phyloP scores from a whole-genome alignment of 2,888 invertebrate genomes.

The Epistrophe eligans region DNA sequence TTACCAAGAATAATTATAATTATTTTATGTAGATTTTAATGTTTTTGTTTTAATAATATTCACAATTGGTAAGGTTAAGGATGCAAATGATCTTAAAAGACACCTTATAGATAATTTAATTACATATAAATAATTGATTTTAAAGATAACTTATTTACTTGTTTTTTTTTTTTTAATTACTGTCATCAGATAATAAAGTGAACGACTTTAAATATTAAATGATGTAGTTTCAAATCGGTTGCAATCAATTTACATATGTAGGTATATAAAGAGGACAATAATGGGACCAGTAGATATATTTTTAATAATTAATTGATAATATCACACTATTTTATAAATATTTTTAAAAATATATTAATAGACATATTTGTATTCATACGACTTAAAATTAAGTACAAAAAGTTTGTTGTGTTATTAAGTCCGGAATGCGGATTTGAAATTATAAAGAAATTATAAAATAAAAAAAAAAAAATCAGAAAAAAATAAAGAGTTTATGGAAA shows the following conservation, averaged over 20 bases:
- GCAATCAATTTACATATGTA: not conserved
- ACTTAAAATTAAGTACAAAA: not conserved
- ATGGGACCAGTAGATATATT: not conserved
- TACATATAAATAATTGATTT: not conserved
- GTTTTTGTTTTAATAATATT: not conserved
- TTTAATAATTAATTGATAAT: not conserved
- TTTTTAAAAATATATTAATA: not conserved
- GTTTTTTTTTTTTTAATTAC: not conserved
- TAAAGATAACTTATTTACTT: not conserved
- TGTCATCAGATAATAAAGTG: not conserved
- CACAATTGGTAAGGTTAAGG: not conserved
- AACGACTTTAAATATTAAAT: not conserved
- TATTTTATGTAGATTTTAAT: not conserved
- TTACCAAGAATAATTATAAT: not conserved
- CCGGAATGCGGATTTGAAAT: too few relatives aligned
- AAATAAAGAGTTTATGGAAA: too few relatives aligned
- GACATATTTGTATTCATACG: not conserved
- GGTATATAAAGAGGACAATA: not conserved
- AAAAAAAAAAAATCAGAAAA: too few relatives aligned
- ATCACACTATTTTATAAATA: not conserved
- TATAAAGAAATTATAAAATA: too few relatives aligned
- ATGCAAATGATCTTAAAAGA: conserved; percentile 1
- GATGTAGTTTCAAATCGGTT: not conserved
- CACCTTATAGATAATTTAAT: not conserved
- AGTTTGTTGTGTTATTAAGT: not conserved